Base-by-base conservation (phyloP, 2,888 invertebrate species). In the Hofmannophila pseudospretella region DNA sequence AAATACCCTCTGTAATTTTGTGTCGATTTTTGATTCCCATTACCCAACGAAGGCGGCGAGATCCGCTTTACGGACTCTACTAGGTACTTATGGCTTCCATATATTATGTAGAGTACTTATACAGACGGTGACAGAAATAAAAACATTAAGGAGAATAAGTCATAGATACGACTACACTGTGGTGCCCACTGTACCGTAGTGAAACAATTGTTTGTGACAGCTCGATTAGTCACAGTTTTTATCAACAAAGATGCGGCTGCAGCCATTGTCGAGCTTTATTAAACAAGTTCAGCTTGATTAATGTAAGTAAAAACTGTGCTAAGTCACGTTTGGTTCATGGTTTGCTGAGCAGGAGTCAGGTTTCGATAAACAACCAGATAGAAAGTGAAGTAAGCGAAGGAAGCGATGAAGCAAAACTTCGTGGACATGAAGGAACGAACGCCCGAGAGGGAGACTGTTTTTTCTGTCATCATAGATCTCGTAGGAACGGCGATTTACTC, bases 171-270 rank as follows among this genome's bases (percentile, higher is more conserved):
- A n/a, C n/a, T n/a, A n/a, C n/a, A 27, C 16, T 11, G 34, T 34
- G 30, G 19, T 39, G 42, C 41, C 34, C 32, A 38, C 32, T 40
- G 41, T 43, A 46, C 40, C 39, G 34, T 33, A 38, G 34, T 47
- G 51, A 56, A 52, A 58, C 61, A 58, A 57, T 62, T 60, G 51
- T 45, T 35, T 51, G 56, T 61, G 63, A 61, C 63, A 57, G 58
- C 38, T 39, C 53, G 42, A 64, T 61, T 55, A 49, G 58, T 65
- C 60, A 66, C 60, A 49, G 48, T 56, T 62, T 53, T 55, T 54
- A 50, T 56, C 37, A 45, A 44, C 30, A 12, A 30, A 36, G 37
- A 25, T 32, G 31, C 41, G 32, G 30, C 29, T 10, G 30, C 47
- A 42, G 38, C 34, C 34, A 41, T 42, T 41, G 49, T 49, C 44